phyloP scores from a whole-genome alignment of 1,140 invertebrate genomes.

The Contarinia nasturtii region DNA sequence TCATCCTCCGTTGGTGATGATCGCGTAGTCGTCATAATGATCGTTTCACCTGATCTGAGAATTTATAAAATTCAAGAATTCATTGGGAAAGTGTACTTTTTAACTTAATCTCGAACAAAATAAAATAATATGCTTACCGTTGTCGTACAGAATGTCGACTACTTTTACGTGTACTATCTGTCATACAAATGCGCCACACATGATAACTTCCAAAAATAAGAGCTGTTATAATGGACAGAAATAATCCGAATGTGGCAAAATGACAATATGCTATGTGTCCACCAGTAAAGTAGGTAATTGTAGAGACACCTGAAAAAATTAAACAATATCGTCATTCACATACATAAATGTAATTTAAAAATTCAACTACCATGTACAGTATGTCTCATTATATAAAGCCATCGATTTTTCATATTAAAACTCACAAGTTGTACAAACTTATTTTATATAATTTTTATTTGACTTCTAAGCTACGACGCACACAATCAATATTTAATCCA shows the following conservation, averaged over 20 bases:
- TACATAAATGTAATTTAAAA: no score
- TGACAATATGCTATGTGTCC: slow-evolving; percentile 39
- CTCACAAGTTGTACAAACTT: no score
- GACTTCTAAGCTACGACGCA: no score
- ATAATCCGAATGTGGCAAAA: slow-evolving; percentile 34
- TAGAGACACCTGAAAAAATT: slow-evolving; percentile 38
- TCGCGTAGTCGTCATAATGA: slow-evolving; percentile 32
- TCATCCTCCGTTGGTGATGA: slow-evolving; percentile 26
- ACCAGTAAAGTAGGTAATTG: slow-evolving; percentile 39
- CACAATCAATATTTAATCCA: no score
- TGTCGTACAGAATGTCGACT: slow-evolving; percentile 28
- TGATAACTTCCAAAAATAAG: slow-evolving; percentile 38
- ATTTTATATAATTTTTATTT: no score
- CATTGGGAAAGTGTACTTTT: slow-evolving; percentile 5
- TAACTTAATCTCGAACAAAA: no score
- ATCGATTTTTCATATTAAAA: no score
- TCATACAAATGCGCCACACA: slow-evolving; percentile 42
- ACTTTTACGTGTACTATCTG: slow-evolving; percentile 25
- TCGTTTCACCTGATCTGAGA: slow-evolving; percentile 32
- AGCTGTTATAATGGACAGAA: slow-evolving; percentile 32
- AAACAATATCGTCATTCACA: slow-evolving; percentile 42
- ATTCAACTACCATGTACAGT: no score
- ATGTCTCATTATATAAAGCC: no score
- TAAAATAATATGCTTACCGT: slow-evolving; percentile 24
- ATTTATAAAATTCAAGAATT: slow-evolving; percentile 1